Evolutionary conservation across 2,797 vertebrate species (phyloP), one percentile per base, ranked within the genome.

Genomic region (Eremophila alpestris): DNA sequence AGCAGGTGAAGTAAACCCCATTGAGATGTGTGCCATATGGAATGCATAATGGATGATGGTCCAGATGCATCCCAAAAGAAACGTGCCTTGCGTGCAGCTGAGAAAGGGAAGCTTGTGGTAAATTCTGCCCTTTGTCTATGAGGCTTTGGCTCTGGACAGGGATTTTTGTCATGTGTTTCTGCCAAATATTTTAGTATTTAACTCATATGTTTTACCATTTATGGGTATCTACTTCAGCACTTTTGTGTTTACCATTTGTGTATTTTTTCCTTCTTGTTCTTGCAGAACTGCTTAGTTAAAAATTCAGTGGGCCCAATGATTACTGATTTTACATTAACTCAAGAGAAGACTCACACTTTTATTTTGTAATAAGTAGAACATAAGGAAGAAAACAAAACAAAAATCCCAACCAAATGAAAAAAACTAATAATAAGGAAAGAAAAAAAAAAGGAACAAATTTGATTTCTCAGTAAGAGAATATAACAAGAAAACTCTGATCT

Each of bases 131-230:
- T 96, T 94, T 96, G 91, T 82, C 83, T 96, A 46, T 79, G 91
- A 95, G 85, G 77, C 68, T 96, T 95, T 97, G 96, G 95, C 95
- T 96, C 94, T 84, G 89, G 77, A 82, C 77, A 89, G 46, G 38
- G 94, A 95, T 97, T 96, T 68, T 91, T 96, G 93, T 91, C 56
- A 74, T 94, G 89, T 43, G 54, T 91, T 93, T 95, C 93, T 96
- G 87, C 95, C 87, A 96, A 95, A 96, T 93, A 97, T 89, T 88
- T 93, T 83, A 67, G 64, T 54, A 89, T 95, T 96, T 95, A 94
- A 90, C 85, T 79, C 95, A 91, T 94, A 84, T 13, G 24, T 89
- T 88, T 94, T 94, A 45, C 94, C 77, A 58, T 95, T 94, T 94
- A 93, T 89, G 89, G 95, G 26, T 89, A 87, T 93, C 94, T 65